Conservation (phyloP, 2,797 vertebrate species). For the Setipinna tenuifilis region DNA sequence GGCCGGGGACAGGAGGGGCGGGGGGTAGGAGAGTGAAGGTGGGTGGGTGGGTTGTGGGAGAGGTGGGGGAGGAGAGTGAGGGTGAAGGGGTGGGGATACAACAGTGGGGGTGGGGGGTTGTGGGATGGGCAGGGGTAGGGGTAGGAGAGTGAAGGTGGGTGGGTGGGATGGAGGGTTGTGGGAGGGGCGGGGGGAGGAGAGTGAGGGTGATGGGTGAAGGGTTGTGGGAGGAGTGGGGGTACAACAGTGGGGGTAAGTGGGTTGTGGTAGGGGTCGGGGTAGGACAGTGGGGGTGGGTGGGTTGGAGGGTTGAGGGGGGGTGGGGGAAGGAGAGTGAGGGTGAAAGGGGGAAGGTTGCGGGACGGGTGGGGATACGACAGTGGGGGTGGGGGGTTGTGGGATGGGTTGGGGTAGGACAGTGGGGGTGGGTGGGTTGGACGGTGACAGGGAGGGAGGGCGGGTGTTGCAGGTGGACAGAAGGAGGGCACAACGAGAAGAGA, state of each 20-base stretch:
- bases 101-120: background rate
- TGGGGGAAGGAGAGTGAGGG: background rate
- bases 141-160: too few species aligned
- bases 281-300: background rate
- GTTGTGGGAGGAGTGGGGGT: constrained; percentile 40
- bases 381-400: too few species aligned
- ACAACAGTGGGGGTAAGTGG: background rate
- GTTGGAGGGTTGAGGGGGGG: background rate
- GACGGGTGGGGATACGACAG: too few species aligned
- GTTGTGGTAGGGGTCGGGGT: background rate
- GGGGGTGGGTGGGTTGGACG: background rate
- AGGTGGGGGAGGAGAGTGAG: background rate
- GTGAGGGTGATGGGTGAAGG: too few species aligned
- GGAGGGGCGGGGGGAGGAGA: background rate
- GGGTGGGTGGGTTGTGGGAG: background rate
- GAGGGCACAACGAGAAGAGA: background rate
- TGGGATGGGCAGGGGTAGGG: too few species aligned
- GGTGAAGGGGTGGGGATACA: background rate
- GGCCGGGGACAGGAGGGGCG: constrained; percentile 58
- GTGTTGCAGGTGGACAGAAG: background rate
- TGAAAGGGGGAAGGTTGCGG: background rate
- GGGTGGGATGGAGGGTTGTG: too few species aligned
- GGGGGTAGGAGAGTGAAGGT: background rate
- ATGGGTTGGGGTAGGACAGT: too few species aligned
- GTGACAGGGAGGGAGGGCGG: background rate